These are phyloP conservation scores for Lamellibrachia columna DNA, from an alignment of 2,888 invertebrate genomes.

Conservation along the genomic window DNA sequence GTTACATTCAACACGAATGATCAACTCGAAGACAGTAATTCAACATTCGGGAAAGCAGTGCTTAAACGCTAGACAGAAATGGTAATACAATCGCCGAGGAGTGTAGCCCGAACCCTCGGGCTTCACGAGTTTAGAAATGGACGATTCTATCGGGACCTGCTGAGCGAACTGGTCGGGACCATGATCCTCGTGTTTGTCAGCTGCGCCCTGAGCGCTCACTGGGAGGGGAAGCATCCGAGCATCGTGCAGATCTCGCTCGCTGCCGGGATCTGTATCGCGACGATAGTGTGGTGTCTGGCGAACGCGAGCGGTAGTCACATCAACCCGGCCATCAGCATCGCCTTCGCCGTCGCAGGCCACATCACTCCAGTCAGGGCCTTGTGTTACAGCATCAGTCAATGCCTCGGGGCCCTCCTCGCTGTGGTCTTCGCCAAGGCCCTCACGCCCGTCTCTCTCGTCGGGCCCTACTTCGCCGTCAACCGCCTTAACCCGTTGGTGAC, in stretches of 20 bases:
- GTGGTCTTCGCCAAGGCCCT: background rate
- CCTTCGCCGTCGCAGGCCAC: constrained; percentile 23
- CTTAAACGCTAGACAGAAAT: background rate
- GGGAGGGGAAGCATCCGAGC: constrained; percentile 13
- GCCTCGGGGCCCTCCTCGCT: background rate
- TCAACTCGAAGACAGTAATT: background rate
- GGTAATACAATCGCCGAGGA: background rate
- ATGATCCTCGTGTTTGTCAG: constrained; percentile 86
- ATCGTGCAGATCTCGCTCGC: constrained; percentile 17
- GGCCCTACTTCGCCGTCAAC: constrained; percentile 6
- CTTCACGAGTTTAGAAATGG: constrained; percentile 36
- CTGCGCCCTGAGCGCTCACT: constrained; percentile 72
- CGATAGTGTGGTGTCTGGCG: constrained; percentile 24
- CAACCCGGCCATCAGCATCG: constrained; percentile 22
- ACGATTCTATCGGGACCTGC: constrained; percentile 79
- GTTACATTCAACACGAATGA: background rate
- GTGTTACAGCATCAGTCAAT: constrained; percentile 6
- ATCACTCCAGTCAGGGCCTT: constrained; percentile 17
- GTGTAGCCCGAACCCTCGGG: background rate
- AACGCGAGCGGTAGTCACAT: constrained; percentile 24
- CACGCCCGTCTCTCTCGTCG: background rate
- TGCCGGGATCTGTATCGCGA: background rate
- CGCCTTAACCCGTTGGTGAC: constrained; percentile 17
- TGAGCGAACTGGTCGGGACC: constrained; percentile 89
- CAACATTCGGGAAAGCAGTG: background rate